Base-by-base conservation (phyloP, 1,140 invertebrate species). In the Atta colombica region DNA sequence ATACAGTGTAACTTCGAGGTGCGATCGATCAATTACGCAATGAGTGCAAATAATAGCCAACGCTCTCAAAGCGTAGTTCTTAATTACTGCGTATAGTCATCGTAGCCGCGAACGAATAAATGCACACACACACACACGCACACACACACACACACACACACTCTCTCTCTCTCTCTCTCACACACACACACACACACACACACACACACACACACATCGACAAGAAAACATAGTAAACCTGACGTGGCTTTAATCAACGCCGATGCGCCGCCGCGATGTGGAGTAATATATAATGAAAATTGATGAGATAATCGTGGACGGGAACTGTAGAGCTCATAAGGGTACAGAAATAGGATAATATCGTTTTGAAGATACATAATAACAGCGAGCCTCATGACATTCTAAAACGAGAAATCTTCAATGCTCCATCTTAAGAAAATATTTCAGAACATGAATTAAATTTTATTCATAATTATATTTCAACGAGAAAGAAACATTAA, bases 261-360 rank as follows among this genome's bases (percentile, higher is more conserved):
- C 86, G 90, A 91, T 91, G 90, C 80, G 90, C 81, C 82, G 66
- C 81, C 65, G 71, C 74, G 86, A 82, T 82, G 53, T 31, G 80
- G 66, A 53, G 84, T 71, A 87, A 87, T 86, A 88, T 81, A 66
- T 93, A 93, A 93, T 93, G 91, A 92, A 93, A 93, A 93, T 93
- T 93, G 91, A 93, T 92, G 92, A 93, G 92, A 93, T 92, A 92
- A 93, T 93, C 89, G 66, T 49, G 89, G 74, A 77, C 58, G 21
- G 28, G 39, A 72, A 51, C 55, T 63, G 69, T 25, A 86, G 78
- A 55, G 63, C 68, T 61, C 61, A 63, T 68, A 77, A 80, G 88
- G 88, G 77, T 65, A 72, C 53, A 86, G 80, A 82, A 91, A 91
- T 91, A 91, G 86, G 86, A 91, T 89, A 91, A 90, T 90, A 89